Evolutionary conservation across 2,113 vertebrate species (phyloP), one percentile per base, ranked within the genome.

Genomic region (Hippopotamus amphibius): DNA sequence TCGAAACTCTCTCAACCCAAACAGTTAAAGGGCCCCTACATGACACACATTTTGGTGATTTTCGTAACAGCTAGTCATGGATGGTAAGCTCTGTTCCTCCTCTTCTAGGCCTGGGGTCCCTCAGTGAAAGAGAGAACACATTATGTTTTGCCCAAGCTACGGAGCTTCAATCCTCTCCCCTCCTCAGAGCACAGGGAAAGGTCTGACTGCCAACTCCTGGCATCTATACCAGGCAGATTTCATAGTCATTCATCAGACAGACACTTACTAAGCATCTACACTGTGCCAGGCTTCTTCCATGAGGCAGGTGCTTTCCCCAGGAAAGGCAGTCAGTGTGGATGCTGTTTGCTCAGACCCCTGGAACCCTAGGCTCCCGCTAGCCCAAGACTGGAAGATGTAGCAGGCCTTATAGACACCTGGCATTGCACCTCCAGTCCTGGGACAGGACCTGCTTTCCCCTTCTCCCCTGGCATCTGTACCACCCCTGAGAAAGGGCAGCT

Each of bases 231-330:
- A 33, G 41, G 16, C 43, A 43, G 26, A 53, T 74, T 89, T 85
- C 37, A 83, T 19, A 50, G 46, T 71, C n/a, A 15, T 82, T 37
- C n/a, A 41, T 41, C 68, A n/a, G 71, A 50, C 24, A 80, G 21
- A 48, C 33, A n/a, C 24, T 82, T 48, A 41, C 4, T 55, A 46
- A 88, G 28, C 43, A 16, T 41, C 4, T 84, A 5, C n/a, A 59
- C 76, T 80, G 43, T 59, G 57, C 59, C 37, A 79, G 37, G 30
- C 48, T 57, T 57, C 63, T 74, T 65, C 37, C 21, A 16, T 2
- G 1, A 4, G 37, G 61, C 2, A 5, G 30, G 12, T 0, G 0
- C 33, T 1, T 82, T 30, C 6, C 24, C 26, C 8, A 12, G 46
- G 26, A 66, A 33, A 22, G 37, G 50, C 48, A 81, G 22, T 6